A percentile compares a stretch with the other conserved stretches of the same genome.
These are phyloP conservation scores for Glandiceps talaboti DNA, from an alignment of 53 echinoderm and acorn worm species.

Conservation along the genomic window DNA sequence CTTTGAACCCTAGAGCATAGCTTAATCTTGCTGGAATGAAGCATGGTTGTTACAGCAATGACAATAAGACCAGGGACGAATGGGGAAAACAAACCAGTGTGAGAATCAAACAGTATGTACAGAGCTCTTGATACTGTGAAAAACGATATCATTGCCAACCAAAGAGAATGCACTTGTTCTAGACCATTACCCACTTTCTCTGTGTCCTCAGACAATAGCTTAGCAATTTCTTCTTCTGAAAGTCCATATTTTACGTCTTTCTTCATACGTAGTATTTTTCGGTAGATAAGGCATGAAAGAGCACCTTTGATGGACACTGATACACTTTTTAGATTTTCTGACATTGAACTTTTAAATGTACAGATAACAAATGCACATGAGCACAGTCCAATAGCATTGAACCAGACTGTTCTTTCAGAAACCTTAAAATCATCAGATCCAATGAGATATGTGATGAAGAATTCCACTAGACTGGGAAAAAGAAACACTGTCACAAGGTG, in stretches of 20 bases:
- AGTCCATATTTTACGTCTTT: background rate
- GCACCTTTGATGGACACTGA: background rate
- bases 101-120: background rate
- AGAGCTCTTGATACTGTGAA: background rate
- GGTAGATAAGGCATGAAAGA: background rate
- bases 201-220: background rate
- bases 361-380: background rate
- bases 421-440: background rate
- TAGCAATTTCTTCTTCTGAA: background rate
- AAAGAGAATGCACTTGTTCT: background rate
- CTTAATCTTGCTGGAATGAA: background rate
- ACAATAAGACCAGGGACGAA: background rate
- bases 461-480: background rate
- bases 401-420: background rate
- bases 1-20: background rate
- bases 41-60: background rate
- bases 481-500: background rate
- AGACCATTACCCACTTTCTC: background rate
- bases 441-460: background rate
- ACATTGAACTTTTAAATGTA: background rate
- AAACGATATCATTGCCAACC: background rate
- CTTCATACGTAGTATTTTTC: background rate
- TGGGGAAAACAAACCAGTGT: background rate
- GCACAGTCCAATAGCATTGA: background rate
- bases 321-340: background rate